Conservation (phyloP, 2,797 vertebrate species). For the Tolypeutes matacus region DNA sequence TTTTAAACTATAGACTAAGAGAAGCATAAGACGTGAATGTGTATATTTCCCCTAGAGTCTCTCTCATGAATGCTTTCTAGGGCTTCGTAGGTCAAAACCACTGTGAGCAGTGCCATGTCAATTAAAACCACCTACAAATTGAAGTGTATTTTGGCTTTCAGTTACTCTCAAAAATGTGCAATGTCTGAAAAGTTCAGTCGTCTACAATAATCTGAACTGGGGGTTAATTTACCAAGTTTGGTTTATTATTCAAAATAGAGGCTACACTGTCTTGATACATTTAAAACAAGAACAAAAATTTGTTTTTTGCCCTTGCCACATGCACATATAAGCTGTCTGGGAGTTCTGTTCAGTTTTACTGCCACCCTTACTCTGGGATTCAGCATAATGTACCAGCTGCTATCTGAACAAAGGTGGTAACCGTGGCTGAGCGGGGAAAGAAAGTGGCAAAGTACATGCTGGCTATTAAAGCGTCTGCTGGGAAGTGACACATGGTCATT, state of each 20-base stretch:
- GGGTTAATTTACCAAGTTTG: not conserved
- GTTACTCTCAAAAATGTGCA: not conserved
- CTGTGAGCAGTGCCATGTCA: not conserved
- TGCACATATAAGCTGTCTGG: not conserved
- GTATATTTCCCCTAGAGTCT: not conserved
- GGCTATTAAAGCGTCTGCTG: not conserved
- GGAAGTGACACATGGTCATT: not conserved
- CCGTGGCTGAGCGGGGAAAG: not conserved
- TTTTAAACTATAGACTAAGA: constrained; percentile 4
- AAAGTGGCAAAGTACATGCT: not conserved
- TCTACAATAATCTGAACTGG: not conserved
- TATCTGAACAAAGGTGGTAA: not conserved
- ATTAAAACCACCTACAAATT: constrained; percentile 23
- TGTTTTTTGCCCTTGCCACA: not conserved
- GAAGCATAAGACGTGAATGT: not conserved
- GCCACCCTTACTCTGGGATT: not conserved
- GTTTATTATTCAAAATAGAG: not conserved
- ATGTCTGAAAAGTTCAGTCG: not conserved
- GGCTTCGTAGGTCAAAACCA: not conserved
- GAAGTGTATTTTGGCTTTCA: not conserved
- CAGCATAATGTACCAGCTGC: not conserved
- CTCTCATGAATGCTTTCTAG: not conserved
- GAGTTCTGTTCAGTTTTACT: not conserved
- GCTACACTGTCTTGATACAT: not conserved
- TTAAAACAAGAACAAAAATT: not conserved